A percentile compares a stretch with the other conserved stretches of the same genome.
phyloP scores from a whole-genome alignment of 2,113 vertebrate genomes.

The Catagonus wagneri region DNA sequence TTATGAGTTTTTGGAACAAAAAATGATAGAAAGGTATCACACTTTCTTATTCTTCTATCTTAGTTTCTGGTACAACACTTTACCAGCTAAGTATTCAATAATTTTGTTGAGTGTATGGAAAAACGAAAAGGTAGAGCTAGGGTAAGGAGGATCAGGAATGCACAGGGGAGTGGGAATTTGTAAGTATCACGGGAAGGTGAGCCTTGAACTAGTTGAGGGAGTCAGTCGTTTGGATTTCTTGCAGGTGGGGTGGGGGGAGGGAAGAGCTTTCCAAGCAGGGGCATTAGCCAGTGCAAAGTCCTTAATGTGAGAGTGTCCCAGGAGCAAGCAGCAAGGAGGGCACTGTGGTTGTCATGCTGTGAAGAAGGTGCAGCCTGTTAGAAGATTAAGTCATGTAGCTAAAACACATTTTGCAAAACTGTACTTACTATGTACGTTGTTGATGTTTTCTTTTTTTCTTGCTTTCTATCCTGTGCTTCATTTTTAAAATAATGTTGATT shows the following conservation, averaged over 20 bases:
- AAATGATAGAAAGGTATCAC: neutral
- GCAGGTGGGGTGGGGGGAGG: too few species aligned
- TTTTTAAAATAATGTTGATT: neutral
- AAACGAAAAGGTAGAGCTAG: neutral
- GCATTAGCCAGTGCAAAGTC: neutral
- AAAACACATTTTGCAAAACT: neutral
- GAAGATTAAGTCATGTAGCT: neutral
- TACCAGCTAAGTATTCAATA: neutral
- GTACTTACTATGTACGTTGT: neutral
- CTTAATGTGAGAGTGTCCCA: neutral
- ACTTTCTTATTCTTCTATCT: neutral
- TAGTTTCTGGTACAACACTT: neutral
- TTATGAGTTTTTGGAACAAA: neutral
- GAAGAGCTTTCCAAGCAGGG: neutral
- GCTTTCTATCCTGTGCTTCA: neutral
- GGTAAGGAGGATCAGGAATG: neutral
- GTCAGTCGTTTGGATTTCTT: constrained; percentile 2
- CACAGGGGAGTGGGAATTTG: neutral
- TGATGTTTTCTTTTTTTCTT: neutral
- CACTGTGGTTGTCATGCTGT: neutral
- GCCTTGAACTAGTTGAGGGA: neutral
- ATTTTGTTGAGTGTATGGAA: neutral
- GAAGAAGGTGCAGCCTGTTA: neutral
- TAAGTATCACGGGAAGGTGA: neutral
- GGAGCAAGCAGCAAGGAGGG: neutral